A percentile compares a stretch with the other conserved stretches of the same genome.
phyloP scores from a whole-genome alignment of 2,113 vertebrate genomes.

The Silurus glanis region DNA sequence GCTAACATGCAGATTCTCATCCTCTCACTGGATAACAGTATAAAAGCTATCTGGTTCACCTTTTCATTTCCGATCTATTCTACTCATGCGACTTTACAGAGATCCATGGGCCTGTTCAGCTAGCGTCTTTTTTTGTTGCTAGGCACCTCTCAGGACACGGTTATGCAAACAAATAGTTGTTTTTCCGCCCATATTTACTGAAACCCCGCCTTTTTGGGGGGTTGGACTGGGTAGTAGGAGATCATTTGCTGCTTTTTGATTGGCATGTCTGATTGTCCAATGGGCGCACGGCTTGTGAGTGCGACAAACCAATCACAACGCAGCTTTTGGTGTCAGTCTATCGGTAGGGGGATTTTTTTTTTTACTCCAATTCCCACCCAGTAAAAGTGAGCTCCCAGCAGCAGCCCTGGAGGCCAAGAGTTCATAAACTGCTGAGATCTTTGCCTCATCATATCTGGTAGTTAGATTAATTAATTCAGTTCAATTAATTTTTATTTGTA shows the following conservation, averaged over 20 bases:
- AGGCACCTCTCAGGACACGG: slow-evolving; percentile 52
- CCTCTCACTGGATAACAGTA: background rate
- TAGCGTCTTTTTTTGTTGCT: slow-evolving; percentile 63
- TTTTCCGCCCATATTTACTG: background rate
- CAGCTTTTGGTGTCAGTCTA: background rate
- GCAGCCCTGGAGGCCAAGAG: background rate
- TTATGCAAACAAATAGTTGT: slow-evolving; percentile 46
- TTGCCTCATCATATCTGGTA: background rate
- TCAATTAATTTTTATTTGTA: too few relatives aligned
- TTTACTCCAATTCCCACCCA: background rate
- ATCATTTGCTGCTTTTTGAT: background rate
- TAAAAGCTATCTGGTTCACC: background rate
- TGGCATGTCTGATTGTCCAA: background rate
- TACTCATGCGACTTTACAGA: background rate
- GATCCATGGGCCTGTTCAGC: background rate
- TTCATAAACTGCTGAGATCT: background rate
- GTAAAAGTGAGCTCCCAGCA: background rate
- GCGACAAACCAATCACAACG: background rate
- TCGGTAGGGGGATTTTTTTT: too few relatives aligned
- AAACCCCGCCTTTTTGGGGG: background rate
- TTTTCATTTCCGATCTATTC: too few relatives aligned
- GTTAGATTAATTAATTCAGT: too few relatives aligned
- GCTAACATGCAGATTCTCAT: background rate
- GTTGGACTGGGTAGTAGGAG: too few relatives aligned
- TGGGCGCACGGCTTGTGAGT: background rate